phyloP scores from a whole-genome alignment of 2,888 invertebrate genomes.

The Orthosia gothica region DNA sequence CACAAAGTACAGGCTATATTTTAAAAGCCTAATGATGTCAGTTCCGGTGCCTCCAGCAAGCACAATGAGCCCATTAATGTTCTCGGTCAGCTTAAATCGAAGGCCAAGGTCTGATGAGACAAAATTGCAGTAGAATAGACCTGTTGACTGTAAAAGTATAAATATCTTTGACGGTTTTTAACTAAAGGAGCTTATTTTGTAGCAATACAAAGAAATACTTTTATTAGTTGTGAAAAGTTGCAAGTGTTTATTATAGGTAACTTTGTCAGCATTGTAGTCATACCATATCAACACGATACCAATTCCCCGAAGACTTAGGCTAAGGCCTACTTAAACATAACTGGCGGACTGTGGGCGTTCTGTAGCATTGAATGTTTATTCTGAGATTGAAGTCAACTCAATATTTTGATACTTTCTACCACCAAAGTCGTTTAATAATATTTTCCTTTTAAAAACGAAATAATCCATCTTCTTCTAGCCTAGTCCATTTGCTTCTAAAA shows the following conservation, averaged over 20 bases:
- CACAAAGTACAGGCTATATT: conserved; percentile 14
- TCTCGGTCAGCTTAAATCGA: conserved; percentile 18
- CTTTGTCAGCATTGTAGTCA: conserved; percentile 9
- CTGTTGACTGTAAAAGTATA: conserved; percentile 2
- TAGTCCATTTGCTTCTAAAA: neutral
- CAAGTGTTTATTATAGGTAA: neutral
- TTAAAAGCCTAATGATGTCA: conserved; percentile 41
- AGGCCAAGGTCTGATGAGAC: conserved; percentile 34
- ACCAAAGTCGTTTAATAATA: neutral
- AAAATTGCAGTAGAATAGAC: conserved; percentile 20
- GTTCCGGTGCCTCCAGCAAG: conserved; percentile 41
- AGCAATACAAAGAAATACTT: neutral
- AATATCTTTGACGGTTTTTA: neutral
- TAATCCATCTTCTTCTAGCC: neutral
- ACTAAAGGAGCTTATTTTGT: neutral
- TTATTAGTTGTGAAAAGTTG: conserved; percentile 3
- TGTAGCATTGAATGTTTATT: neutral
- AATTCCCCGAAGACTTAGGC: neutral
- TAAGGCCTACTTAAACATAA: neutral
- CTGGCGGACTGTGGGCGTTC: neutral
- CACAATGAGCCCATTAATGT: conserved; percentile 52
- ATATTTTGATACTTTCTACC: neutral
- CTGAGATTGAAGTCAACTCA: neutral
- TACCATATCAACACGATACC: neutral
- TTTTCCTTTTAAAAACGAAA: neutral